Base-by-base conservation (phyloP, 2,888 invertebrate genomes). In the Nowickia ferox region DNA sequence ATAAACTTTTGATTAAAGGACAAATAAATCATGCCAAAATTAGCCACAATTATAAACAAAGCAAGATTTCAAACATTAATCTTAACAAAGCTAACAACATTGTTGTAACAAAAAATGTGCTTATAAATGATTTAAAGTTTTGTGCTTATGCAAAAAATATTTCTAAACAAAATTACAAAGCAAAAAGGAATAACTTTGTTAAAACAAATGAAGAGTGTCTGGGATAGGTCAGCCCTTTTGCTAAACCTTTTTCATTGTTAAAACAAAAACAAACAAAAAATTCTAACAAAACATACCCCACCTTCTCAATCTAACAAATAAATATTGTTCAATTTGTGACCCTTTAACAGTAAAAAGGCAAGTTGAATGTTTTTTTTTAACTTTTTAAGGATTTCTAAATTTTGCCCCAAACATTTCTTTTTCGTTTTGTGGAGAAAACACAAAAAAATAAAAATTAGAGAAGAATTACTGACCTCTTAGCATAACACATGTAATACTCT, bases 401-500 rank as follows among this genome's bases (percentile, higher is more conserved):
- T 51, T 40, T 59, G 10, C 9, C 55, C n/a, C 46, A 22, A 63
- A 53, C 13, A 61, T 22, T 63, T 55, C 1, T 15, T 51, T 10
- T 11, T 13, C 8, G 11, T 44, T 22, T 22, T 17, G 9, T 15
- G 3, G 13, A 55, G 17, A 59, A 38, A 48, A 48, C 8, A 38
- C 4, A 46, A 57, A 40, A 76, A 30, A 55, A 44, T 4, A 42
- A 59, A 10, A n/a, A 44, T 30, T 30, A 30, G 30, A 46, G 9
- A 22, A 59, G 15, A n/a, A 44, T 40, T 38, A 71, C 38, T 75
- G 74, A 84, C 74, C 79, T 79, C 57, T 79, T 42, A 42, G 17
- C n/a, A 75, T 69, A 48, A 79, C 69, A 69, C 46, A 48, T 84
- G 79, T 79, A 68, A 78, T 71, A 69, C 46, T 68, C 30, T 78